Base-by-base conservation (phyloP, 2,113 vertebrate species). In the Chaetodon trifascialis region DNA sequence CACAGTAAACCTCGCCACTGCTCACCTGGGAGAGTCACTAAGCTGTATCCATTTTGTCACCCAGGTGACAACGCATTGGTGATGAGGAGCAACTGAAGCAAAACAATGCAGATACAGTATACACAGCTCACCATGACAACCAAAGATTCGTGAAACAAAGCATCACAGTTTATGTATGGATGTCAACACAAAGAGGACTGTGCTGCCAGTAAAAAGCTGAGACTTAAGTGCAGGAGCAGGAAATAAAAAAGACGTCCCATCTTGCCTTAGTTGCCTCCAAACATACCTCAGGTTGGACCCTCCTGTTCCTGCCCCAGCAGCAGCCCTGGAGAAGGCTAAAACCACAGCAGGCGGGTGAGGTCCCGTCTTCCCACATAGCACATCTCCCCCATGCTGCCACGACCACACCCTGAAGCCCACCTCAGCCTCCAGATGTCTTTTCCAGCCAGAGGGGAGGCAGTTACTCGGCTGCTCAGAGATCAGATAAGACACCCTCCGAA, bases 271-370 rank as follows among this genome's bases (percentile, higher is more conserved):
- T 5, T 65, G 25, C 16, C 78, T 71, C 40, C n/a, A 59, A 19
- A 79, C 87, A 12, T 94, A 95, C 95, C 95, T 96, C 91, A 7
- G 95, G 94, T 76, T 94, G 94, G 74, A 95, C 93, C 77, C 94
- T 92, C 72, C 93, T 86, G 83, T 78, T 94, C 51, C 92, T 83
- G 70, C 89, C 85, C 94, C 94, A 95, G 93, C 93, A 94, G 84
- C 92, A 94, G 42, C 90, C 80, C 59, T 87, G 86, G 19, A 92
- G 86, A 65, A 94, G 75, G 78, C 89, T 92, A 91, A 93, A 92
- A 23, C 93, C 91, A 88, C 95, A 94, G 88, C 94, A 96, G 87
- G 80, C 47, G 38, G 90, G 76, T 63, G 93, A 89, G 44, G 86
- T 94, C 85, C 89, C 79, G 86, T 95, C 91, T 77, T 86, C 93